Evolutionary conservation across 2,113 vertebrate species (phyloP).

Genomic region (Istiophorus platypterus): DNA sequence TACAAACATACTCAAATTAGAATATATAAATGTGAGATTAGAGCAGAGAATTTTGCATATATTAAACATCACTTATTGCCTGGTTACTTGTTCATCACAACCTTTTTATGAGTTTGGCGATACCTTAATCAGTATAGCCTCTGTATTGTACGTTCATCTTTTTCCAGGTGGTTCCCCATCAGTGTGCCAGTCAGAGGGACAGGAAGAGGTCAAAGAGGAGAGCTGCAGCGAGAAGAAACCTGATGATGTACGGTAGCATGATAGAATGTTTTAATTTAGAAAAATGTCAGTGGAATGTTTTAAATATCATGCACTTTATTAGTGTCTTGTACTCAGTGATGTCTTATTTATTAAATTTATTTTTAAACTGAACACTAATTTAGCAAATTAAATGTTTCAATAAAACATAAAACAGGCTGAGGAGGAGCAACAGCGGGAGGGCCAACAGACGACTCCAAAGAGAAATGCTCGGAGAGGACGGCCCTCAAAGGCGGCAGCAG

Average conservation of each 20-base stretch:
- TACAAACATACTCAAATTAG: background rate
- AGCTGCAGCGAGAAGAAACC: constrained; percentile 50
- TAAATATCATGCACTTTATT: background rate
- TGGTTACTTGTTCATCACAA: background rate
- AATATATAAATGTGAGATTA: background rate
- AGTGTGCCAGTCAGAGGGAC: constrained; percentile 58
- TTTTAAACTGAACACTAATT: background rate
- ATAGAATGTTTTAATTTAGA: background rate
- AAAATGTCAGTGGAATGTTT: background rate
- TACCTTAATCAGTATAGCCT: background rate
- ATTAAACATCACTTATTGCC: background rate
- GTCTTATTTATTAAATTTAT: background rate
- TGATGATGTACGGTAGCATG: constrained; percentile 60
- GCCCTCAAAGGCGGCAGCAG: constrained; percentile 65
- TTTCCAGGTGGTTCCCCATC: constrained; percentile 19
- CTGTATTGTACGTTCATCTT: background rate
- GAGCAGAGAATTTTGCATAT: background rate
- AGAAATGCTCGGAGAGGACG: constrained; percentile 77
- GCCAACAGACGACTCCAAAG: constrained; percentile 66
- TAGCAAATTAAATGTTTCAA: background rate
- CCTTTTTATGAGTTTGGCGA: background rate
- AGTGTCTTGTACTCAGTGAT: background rate
- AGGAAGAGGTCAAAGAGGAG: constrained; percentile 64
- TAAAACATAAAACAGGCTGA: constrained; percentile 55
- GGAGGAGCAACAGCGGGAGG: constrained; percentile 68